These are phyloP conservation scores for Porphyrio hochstetteri DNA, from an alignment of 2,113 vertebrate species.

Conservation along the genomic window DNA sequence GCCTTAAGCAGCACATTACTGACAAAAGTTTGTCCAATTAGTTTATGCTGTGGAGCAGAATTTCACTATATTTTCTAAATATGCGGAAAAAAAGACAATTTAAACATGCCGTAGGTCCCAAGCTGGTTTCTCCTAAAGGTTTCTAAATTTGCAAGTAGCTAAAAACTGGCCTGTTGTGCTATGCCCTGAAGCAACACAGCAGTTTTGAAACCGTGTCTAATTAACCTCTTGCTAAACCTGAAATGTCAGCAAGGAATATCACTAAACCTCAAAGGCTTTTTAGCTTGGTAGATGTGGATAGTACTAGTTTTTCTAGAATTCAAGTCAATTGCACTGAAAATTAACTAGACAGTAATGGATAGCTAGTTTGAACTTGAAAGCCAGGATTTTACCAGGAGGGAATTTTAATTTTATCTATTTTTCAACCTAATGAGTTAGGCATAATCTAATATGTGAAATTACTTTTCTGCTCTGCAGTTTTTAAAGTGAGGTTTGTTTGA, in stretches of 20 bases:
- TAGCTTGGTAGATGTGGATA: neutral
- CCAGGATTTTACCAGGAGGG: neutral
- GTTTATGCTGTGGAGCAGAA: slow-evolving; percentile 23
- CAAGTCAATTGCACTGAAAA: slow-evolving; percentile 25
- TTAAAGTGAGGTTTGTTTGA: neutral
- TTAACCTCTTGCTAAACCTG: slow-evolving; percentile 71
- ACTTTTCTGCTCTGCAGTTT: neutral
- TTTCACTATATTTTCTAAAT: slow-evolving; percentile 25
- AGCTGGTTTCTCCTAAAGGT: slow-evolving; percentile 52
- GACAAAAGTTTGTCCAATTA: slow-evolving; percentile 51
- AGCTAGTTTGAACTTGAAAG: slow-evolving; percentile 16
- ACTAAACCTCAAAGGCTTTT: slow-evolving; percentile 26
- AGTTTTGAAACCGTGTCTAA: slow-evolving; percentile 59
- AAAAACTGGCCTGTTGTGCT: slow-evolving; percentile 49
- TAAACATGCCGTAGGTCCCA: slow-evolving; percentile 47
- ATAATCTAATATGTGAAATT: neutral
- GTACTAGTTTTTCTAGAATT: slow-evolving; percentile 27
- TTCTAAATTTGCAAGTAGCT: slow-evolving; percentile 41
- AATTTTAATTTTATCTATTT: slow-evolving; percentile 1
- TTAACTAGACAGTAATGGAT: neutral
- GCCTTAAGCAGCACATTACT: slow-evolving; percentile 32
- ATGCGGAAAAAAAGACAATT: slow-evolving; percentile 30
- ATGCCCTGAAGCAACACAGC: slow-evolving; percentile 42
- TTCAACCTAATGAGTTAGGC: neutral
- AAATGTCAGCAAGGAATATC: slow-evolving; percentile 61